Base-by-base conservation (phyloP, 2,113 vertebrate genomes). In the Hippocampus comes region DNA sequence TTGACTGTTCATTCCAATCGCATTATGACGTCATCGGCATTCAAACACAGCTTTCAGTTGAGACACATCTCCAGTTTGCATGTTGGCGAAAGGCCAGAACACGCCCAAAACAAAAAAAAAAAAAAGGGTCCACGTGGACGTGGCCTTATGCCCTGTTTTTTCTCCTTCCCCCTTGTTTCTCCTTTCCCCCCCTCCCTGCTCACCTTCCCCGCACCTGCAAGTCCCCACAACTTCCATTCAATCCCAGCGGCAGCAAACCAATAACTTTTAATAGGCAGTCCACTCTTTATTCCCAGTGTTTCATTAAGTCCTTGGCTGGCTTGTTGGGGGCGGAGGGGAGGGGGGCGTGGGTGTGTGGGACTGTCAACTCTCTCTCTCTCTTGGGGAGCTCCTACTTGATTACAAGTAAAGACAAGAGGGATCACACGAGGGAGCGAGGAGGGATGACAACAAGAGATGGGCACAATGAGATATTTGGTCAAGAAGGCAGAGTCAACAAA, bases 231-330 rank as follows among this genome's bases (percentile, higher is more conserved):
- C 80, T 68, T 79, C 78, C 66, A 63, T 88, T 91, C 70, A 56
- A 63, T 68, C 1, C 7, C 78, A 68, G 68, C 73, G 70, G 84
- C 80, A 68, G 71, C 73, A 70, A 84, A 80, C 73, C 85, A 87
- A 87, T 88, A 90, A 73, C 64, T 86, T 87, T 84, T 84, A 88
- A 86, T 82, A 81, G 72, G 64, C 78, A 72, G 82, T 73, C 64
- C 77, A 83, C 81, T 55, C 78, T 85, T 71, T 23, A 76, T 70
- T 61, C 74, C 73, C 70, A 60, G 61, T 63, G 78, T 93, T 92
- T 91, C 87, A 89, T 81, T 86, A 78, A 68, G 10, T 74, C 15
- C 74, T 74, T 78, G 80, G 79, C 86, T 86, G 11, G 23, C 42
- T 15, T 43, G 6, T 7, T 14, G 63, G 38, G 63, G 41, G 68